Percentiles rank a stretch among this genome's conserved stretches.
These are phyloP conservation scores for Dasysyrphus tricinctus DNA, from an alignment of 2,888 invertebrate species.

Conservation along the genomic window DNA sequence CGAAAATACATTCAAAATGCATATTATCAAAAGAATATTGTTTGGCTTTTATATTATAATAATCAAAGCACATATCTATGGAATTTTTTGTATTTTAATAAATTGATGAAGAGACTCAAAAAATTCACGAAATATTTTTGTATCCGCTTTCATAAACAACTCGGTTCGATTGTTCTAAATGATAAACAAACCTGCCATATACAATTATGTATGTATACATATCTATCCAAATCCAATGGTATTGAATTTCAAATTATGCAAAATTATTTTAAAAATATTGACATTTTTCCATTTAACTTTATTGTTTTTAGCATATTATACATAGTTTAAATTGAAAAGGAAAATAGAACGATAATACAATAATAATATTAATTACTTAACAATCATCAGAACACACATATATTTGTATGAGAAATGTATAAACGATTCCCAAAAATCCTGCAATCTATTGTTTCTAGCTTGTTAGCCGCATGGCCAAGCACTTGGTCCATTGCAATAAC, in stretches of 20 bases:
- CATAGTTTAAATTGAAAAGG: neutral
- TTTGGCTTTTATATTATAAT: conserved; percentile 1
- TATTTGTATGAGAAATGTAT: conserved; percentile 23
- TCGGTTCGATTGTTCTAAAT: neutral
- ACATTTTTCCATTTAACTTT: conserved; percentile 1
- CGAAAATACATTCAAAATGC: too few relatives aligned
- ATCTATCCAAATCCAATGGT: neutral
- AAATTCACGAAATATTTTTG: neutral
- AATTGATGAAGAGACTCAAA: neutral
- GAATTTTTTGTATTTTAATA: neutral
- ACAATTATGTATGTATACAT: neutral
- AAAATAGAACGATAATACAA: neutral
- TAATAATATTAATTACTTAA: conserved; percentile 41
- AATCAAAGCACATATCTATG: neutral
- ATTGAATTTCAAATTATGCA: conserved; percentile 29
- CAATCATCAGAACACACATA: conserved; percentile 19
- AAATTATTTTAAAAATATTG: conserved; percentile 24
- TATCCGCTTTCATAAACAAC: conserved; percentile 2
- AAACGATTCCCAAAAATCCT: conserved; percentile 39
- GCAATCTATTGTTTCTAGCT: conserved; percentile 66
- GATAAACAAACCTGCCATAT: neutral
- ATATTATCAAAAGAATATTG: too few relatives aligned
- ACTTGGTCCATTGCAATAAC: conserved; percentile 59
- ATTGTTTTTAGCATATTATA: neutral
- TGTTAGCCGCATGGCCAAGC: conserved; percentile 69